phyloP scores from a whole-genome alignment of 2,888 invertebrate species.

The Chorisops tibialis region DNA sequence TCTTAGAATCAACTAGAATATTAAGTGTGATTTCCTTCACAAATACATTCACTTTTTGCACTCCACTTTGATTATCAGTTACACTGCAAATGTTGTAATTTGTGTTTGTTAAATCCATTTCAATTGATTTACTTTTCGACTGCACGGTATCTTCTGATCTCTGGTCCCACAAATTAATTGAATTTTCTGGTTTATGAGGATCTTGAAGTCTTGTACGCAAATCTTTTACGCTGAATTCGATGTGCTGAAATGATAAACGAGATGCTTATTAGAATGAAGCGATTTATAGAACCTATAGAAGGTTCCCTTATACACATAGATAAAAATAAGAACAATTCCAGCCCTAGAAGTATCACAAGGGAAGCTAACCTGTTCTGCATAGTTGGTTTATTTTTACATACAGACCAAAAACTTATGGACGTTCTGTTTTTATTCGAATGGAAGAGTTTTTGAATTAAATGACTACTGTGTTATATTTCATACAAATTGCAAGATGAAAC shows the following conservation, averaged over 20 bases:
- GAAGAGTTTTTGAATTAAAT: too few species aligned
- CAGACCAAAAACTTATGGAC: too few species aligned
- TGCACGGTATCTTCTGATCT: not conserved
- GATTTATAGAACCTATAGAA: too few species aligned
- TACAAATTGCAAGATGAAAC: too few species aligned
- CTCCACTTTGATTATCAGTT: not conserved
- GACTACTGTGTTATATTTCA: too few species aligned
- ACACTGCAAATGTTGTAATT: not conserved
- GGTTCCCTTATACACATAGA: too few species aligned
- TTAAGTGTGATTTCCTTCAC: constrained; percentile 45
- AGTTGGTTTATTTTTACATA: too few species aligned
- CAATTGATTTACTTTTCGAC: not conserved
- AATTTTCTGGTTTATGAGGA: constrained; percentile 32
- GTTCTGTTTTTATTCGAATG: too few species aligned
- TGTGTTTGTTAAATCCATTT: not conserved
- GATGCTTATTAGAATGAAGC: too few species aligned
- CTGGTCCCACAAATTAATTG: not conserved
- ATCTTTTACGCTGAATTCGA: constrained; percentile 51
- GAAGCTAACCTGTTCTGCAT: too few species aligned
- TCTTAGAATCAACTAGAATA: constrained; percentile 43
- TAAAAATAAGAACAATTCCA: too few species aligned
- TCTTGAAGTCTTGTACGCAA: constrained; percentile 45
- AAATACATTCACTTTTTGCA: constrained; percentile 39
- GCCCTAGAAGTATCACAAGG: too few species aligned
- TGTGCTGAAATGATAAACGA: constrained; percentile 42